Conservation (phyloP, 2,888 invertebrate species). For the Halictus quadricinctus region DNA sequence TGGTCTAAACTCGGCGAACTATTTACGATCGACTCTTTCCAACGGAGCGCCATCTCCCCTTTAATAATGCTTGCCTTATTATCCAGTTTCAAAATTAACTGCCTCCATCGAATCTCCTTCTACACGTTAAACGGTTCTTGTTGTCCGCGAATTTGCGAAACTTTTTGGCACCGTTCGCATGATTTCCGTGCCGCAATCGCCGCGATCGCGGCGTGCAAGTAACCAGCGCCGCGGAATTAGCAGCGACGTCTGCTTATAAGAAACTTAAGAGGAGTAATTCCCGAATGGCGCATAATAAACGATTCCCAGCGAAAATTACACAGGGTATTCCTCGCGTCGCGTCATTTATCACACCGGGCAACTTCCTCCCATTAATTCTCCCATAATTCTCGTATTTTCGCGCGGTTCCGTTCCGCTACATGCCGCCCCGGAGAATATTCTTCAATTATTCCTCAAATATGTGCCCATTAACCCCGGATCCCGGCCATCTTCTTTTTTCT, state of each 20-base stretch:
- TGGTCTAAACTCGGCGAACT: not conserved
- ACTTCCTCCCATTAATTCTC: constrained; percentile 29
- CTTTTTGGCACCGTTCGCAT: not conserved
- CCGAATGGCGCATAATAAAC: constrained; percentile 28
- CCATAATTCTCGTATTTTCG: constrained; percentile 31
- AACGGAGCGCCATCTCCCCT: not conserved
- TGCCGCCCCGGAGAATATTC: not conserved
- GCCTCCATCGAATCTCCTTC: no score
- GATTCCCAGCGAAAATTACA: constrained; percentile 29
- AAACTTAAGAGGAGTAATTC: constrained; percentile 26
- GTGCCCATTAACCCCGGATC: not conserved
- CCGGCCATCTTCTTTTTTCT: not conserved
- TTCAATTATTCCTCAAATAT: constrained; percentile 5
- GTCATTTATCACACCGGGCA: constrained; percentile 31
- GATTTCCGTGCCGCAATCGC: not conserved
- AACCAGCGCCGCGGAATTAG: not conserved
- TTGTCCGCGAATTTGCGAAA: not conserved
- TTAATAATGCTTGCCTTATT: not conserved
- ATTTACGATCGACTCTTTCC: not conserved
- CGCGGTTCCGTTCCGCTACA: not conserved
- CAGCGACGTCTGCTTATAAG: constrained; percentile 16
- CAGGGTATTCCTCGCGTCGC: constrained; percentile 1
- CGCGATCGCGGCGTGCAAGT: not conserved
- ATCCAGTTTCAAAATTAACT: not conserved
- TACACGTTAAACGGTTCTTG: not conserved